Percentiles rank a stretch among this genome's conserved stretches.
Evolutionary conservation across 2,888 invertebrate species (phyloP).

Genomic region (Apamea crenata): DNA sequence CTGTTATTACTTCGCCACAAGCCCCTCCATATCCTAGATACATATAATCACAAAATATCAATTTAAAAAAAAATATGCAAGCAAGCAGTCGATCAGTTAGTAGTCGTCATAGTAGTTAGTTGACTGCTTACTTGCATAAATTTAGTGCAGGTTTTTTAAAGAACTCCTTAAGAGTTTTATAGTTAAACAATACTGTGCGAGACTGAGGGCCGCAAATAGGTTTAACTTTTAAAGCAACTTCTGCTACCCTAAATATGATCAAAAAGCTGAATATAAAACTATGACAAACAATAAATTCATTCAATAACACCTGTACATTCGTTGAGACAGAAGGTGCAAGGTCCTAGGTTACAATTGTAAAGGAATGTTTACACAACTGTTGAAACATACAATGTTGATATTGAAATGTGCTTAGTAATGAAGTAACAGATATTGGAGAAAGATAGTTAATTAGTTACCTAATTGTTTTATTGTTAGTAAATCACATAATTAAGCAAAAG

Average conservation of each 20-base stretch:
- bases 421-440: not conserved
- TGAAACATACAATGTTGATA: not conserved
- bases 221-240: not conserved
- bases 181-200: not conserved
- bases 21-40: no score
- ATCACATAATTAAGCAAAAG: not conserved
- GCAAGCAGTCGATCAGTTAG: no score
- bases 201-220: not conserved
- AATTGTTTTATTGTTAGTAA: not conserved
- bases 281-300: not conserved
- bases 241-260: not conserved
- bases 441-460: not conserved
- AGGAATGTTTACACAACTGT: conserved; percentile 37
- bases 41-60: no score
- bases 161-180: not conserved
- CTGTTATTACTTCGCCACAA: no score
- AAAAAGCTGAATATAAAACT: not conserved
- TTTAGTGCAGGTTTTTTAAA: no score
- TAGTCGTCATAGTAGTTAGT: no score
- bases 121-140: no score
- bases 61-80: no score
- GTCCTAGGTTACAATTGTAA: not conserved
- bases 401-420: not conserved
- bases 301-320: conserved; percentile 4
- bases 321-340: not conserved